Conservation (phyloP, 2,113 vertebrate genomes). For the Plectropomus leopardus region DNA sequence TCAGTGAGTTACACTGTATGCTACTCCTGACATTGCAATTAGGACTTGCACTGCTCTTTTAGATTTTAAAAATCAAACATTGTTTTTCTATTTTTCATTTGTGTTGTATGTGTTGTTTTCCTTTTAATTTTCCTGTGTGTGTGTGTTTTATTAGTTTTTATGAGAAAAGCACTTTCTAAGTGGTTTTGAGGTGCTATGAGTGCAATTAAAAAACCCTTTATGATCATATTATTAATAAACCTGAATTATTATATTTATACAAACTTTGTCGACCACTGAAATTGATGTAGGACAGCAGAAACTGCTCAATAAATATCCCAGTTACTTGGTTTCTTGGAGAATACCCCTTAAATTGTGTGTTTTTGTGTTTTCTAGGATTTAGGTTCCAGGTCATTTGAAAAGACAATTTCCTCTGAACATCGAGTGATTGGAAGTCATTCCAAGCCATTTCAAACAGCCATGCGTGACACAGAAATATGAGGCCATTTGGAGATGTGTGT, state of each 20-base stretch:
- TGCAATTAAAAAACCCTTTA: too few relatives aligned
- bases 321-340: slow-evolving; percentile 17
- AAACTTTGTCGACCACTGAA: background rate
- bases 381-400: slow-evolving; percentile 53
- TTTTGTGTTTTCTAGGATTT: slow-evolving; percentile 12
- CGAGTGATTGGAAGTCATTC: slow-evolving; percentile 46
- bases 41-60: too few relatives aligned
- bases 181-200: too few relatives aligned
- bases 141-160: too few relatives aligned
- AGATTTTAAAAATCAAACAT: too few relatives aligned
- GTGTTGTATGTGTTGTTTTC: too few relatives aligned
- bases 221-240: too few relatives aligned
- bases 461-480: slow-evolving; percentile 25
- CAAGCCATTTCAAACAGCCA: slow-evolving; percentile 43
- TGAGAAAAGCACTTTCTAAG: too few relatives aligned
- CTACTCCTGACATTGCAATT: too few relatives aligned
- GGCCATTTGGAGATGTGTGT: slow-evolving; percentile 29
- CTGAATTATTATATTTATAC: background rate
- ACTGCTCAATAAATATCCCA: background rate
- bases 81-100: too few relatives aligned
- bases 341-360: background rate
- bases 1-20: too few relatives aligned
- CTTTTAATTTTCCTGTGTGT: too few relatives aligned
- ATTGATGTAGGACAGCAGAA: background rate
- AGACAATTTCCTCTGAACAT: slow-evolving; percentile 50